Evolutionary conservation across 2,113 vertebrate genomes (phyloP).

Genomic region (Peromyscus maniculatus): DNA sequence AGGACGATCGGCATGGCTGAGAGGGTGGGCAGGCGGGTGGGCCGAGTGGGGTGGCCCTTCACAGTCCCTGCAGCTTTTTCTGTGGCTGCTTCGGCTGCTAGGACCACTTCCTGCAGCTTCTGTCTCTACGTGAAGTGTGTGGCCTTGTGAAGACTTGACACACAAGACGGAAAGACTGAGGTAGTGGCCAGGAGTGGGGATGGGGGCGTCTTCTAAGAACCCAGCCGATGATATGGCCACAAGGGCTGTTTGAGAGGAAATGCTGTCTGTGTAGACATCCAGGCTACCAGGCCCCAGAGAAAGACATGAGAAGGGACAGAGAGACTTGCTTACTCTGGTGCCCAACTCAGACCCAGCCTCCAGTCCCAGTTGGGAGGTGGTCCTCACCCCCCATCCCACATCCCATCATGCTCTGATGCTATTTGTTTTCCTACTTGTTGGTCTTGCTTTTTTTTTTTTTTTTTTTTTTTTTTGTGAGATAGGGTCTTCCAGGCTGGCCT

Average conservation of each 20-base stretch:
- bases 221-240: background rate
- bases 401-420: background rate
- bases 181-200: background rate
- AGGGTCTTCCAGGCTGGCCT: background rate
- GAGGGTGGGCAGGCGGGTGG: background rate
- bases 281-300: background rate
- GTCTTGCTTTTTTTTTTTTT: too few relatives aligned
- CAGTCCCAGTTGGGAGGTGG: background rate
- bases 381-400: background rate
- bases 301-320: background rate
- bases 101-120: background rate
- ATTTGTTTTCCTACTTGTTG: background rate
- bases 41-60: background rate
- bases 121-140: slow-evolving; percentile 16
- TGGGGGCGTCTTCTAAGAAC: background rate
- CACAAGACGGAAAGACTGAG: background rate
- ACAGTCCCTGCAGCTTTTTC: background rate
- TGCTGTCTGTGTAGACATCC: background rate
- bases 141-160: background rate
- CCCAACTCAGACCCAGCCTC: background rate
- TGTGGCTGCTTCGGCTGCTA: background rate
- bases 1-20: background rate
- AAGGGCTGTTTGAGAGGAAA: background rate
- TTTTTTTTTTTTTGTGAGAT: background rate
- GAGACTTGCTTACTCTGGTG: background rate